These are phyloP conservation scores for Lucilia cuprina DNA, from an alignment of 1,140 invertebrate species.

Conservation along the genomic window DNA sequence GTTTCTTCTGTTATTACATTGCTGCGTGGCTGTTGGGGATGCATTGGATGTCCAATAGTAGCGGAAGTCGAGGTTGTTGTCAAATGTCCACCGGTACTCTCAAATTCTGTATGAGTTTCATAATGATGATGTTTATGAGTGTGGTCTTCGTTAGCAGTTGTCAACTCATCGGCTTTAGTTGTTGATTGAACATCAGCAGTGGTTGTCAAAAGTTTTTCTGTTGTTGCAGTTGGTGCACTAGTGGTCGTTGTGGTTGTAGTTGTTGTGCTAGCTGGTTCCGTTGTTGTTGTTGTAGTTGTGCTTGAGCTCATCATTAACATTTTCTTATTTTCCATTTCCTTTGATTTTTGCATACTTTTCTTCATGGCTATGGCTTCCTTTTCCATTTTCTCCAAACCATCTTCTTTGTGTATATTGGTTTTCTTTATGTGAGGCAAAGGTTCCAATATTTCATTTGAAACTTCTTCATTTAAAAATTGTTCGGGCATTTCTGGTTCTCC, in stretches of 20 bases:
- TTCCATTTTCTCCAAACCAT: neutral
- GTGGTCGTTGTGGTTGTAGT: conserved; percentile 3
- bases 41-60: conserved; percentile 50
- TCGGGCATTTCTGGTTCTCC: conserved; percentile 40
- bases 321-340: conserved; percentile 26
- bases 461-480: conserved; percentile 48
- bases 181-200: neutral
- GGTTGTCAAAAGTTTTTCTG: neutral
- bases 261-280: neutral
- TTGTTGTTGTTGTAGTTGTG: conserved; percentile 36
- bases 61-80: conserved; percentile 16
- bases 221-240: neutral
- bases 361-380: neutral
- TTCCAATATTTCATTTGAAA: conserved; percentile 55
- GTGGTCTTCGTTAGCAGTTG: neutral
- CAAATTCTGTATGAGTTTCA: neutral
- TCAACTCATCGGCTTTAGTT: neutral
- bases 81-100: neutral
- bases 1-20: conserved; percentile 37
- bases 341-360: neutral
- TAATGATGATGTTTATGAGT: neutral
- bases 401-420: conserved; percentile 20
- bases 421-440: conserved; percentile 57
- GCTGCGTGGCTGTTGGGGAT: conserved; percentile 41
- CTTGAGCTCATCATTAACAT: conserved; percentile 35